Percentiles rank a stretch among this genome's conserved stretches.
Evolutionary conservation across 2,797 vertebrate species (phyloP).

Genomic region (Myotis planiceps): DNA sequence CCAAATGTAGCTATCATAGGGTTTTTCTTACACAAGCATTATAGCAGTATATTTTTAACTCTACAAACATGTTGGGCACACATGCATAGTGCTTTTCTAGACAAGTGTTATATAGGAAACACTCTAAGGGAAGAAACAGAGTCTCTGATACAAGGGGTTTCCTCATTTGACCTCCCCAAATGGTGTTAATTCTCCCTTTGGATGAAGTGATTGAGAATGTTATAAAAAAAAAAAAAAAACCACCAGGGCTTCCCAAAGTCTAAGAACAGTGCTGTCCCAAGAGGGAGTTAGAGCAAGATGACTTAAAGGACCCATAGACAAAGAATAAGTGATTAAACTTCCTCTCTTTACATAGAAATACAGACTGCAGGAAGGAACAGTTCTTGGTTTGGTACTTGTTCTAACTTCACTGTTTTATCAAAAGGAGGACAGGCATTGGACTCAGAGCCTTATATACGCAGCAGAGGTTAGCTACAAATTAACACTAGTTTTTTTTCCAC

Average conservation of each 20-base stretch:
- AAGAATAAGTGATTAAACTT: not conserved
- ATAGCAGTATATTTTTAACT: not conserved
- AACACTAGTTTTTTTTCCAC: not conserved
- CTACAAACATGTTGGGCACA: not conserved
- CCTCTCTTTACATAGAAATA: not conserved
- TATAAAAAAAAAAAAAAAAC: not conserved
- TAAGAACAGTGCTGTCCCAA: not conserved
- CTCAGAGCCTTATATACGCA: not conserved
- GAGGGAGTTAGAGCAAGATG: not conserved
- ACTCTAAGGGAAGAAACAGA: not conserved
- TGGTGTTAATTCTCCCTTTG: not conserved
- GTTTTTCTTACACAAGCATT: not conserved
- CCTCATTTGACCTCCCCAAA: not conserved
- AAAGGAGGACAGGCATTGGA: not conserved
- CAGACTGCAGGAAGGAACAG: not conserved
- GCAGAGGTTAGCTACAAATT: not conserved
- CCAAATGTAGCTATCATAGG: not conserved
- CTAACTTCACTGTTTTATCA: not conserved
- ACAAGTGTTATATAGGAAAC: not conserved
- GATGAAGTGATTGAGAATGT: not conserved
- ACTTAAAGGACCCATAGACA: not conserved
- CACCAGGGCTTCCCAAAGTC: not conserved
- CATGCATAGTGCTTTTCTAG: not conserved
- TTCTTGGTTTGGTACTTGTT: not conserved
- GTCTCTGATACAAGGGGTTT: not conserved